phyloP scores from a whole-genome alignment of 1,140 invertebrate genomes.

The Plectrocnemia conspersa region DNA sequence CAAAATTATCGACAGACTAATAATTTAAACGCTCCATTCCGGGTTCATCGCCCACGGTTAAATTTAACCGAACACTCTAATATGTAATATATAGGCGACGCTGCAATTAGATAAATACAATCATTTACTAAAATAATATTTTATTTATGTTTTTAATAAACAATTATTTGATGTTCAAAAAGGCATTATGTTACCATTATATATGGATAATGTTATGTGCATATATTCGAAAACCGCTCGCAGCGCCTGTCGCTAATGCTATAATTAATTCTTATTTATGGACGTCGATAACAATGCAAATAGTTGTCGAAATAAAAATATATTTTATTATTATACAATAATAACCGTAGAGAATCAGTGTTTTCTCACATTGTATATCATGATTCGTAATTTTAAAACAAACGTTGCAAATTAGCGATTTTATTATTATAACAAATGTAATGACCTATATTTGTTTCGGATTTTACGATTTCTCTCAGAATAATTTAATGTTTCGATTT shows the following conservation, averaged over 20 bases:
- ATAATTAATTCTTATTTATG: no score
- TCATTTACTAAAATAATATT: neutral
- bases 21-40: neutral
- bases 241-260: no score
- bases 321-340: constrained; percentile 5
- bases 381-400: neutral
- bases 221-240: no score
- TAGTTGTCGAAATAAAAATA: no score
- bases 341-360: no score
- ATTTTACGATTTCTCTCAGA: neutral
- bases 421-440: neutral
- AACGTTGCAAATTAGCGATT: neutral
- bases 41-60: constrained; percentile 9
- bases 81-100: neutral
- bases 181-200: neutral
- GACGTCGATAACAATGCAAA: no score
- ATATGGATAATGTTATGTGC: neutral
- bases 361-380: neutral
- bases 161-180: neutral
- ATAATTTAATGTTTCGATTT: neutral
- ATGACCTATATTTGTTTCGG: neutral
- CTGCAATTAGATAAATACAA: neutral
- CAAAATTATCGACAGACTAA: constrained; percentile 2
- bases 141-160: neutral
- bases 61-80: neutral